Evolutionary conservation across 1,140 invertebrate genomes (phyloP), one percentile per base, ranked within the genome.

Genomic region (Lordiphosa stackelbergi): DNA sequence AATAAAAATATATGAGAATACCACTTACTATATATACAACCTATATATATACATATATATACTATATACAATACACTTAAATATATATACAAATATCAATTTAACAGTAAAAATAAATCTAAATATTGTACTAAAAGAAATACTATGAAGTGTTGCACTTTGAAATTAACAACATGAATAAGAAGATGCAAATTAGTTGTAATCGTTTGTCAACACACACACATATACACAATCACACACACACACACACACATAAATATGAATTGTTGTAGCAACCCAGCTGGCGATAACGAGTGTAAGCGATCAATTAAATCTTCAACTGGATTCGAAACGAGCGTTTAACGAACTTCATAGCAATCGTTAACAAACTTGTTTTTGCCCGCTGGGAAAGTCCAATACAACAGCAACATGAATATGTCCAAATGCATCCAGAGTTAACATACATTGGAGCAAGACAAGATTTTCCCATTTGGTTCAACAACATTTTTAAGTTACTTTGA

Each of bases 21-120:
- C 48, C 51, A 77, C 64, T 55, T 72, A 84, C 61, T 83, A 78
- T 75, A 84, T 73, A 84, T 73, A 84, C 62, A 84, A 73, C 73
- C 64, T 79, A 65, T 79, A 75, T 71, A 71, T 69, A 81, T 81
- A 59, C 11, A 52, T 52, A 11, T 40, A 62, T 9, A 60, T 58
- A 58, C 51, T 62, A 68, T 70, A 68, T 63, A 57, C 41, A 42
- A 78, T 62, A 78, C 59, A 81, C 83, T 84, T 71, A 75, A 78
- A 63, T 83, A 81, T 81, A 79, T 56, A 69, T 59, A 81, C 48
- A 83, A 75, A 83, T 83, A 83, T 77, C 72, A 72, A 83, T 70
- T 84, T 77, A 83, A 77, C 57, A 74, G 77, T 84, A 83, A 83
- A 70, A 77, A 83, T 83, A 81, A 83, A 81, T 69, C 70, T 83